phyloP scores from a whole-genome alignment of 2,797 vertebrate genomes.

The Amblyopsis hoosieri region DNA sequence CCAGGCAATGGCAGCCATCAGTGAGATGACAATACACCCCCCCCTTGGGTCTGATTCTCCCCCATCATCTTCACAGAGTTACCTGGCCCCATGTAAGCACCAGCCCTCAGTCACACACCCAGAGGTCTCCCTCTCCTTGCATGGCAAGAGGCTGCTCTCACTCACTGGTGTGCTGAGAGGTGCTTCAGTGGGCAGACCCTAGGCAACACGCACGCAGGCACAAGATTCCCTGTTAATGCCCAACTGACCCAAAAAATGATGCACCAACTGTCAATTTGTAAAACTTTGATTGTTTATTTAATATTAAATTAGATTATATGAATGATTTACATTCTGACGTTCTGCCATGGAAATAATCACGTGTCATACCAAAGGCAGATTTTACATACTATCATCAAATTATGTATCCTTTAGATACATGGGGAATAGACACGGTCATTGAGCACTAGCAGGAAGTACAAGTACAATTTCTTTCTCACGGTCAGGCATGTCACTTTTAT shows the following conservation, averaged over 20 bases:
- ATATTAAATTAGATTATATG: background rate
- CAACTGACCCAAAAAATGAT: conserved; percentile 30
- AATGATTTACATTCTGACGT: too few relatives aligned
- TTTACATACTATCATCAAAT: too few relatives aligned
- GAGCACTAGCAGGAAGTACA: too few relatives aligned
- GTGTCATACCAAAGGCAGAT: too few relatives aligned
- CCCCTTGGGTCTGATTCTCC: conserved; percentile 66
- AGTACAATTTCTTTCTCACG: too few relatives aligned
- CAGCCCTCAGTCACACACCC: conserved; percentile 28
- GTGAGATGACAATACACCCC: conserved; percentile 74
- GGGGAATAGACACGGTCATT: too few relatives aligned
- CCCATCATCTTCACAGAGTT: conserved; percentile 68
- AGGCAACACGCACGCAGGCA: conserved; percentile 47
- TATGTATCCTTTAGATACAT: too few relatives aligned
- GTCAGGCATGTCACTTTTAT: too few relatives aligned
- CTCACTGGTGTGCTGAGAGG: conserved; percentile 73
- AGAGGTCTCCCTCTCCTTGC: conserved; percentile 53
- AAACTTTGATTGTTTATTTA: conserved; percentile 14
- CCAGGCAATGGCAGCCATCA: conserved; percentile 74
- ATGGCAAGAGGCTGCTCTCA: conserved; percentile 69
- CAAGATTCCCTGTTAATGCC: conserved; percentile 45
- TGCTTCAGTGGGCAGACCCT: conserved; percentile 54
- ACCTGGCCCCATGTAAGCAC: conserved; percentile 31
- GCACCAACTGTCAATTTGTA: conserved; percentile 42
- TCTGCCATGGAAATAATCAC: too few relatives aligned